These are phyloP conservation scores for Andrena hattorfiana DNA, from an alignment of 2,888 invertebrate species.

Conservation along the genomic window DNA sequence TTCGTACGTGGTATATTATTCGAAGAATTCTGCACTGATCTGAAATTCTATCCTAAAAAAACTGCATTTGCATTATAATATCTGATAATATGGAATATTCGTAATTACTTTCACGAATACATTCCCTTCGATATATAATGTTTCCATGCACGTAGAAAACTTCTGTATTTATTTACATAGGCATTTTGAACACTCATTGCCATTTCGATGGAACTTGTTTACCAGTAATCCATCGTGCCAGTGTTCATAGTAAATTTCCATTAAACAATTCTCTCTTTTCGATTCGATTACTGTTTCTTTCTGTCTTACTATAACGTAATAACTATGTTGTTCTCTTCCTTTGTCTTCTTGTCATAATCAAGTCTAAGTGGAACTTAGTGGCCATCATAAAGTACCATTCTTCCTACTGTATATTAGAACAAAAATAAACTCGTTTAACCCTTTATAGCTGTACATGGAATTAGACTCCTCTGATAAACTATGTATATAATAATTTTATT, in stretches of 20 bases:
- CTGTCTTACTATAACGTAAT: constrained; percentile 22
- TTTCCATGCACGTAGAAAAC: constrained; percentile 44
- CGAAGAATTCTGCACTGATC: constrained; percentile 8
- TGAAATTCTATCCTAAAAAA: constrained; percentile 37
- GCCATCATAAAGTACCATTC: constrained; percentile 24
- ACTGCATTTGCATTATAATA: constrained; percentile 3
- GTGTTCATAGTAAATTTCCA: constrained; percentile 10
- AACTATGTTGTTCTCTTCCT: constrained; percentile 15
- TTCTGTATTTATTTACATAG: constrained; percentile 42
- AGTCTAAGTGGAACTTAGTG: constrained; percentile 30
- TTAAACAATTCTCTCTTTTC: constrained; percentile 35
- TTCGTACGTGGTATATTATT: constrained; percentile 12
- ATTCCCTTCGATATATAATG: constrained; percentile 31
- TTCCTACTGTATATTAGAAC: constrained; percentile 17
- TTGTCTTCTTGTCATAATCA: constrained; percentile 1
- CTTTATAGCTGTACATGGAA: constrained; percentile 39
- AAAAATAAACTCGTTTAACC: constrained; percentile 42
- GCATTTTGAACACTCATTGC: constrained; percentile 40
- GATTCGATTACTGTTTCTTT: constrained; percentile 21
- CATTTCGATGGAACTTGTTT: constrained; percentile 31
- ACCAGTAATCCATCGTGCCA: constrained; percentile 6
- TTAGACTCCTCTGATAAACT: constrained; percentile 40
- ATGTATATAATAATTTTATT: constrained; percentile 49
- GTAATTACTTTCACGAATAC: constrained; percentile 31
- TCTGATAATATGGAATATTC: constrained; percentile 20